phyloP scores from a whole-genome alignment of 2,888 invertebrate genomes.

The Aporophyla nigra region DNA sequence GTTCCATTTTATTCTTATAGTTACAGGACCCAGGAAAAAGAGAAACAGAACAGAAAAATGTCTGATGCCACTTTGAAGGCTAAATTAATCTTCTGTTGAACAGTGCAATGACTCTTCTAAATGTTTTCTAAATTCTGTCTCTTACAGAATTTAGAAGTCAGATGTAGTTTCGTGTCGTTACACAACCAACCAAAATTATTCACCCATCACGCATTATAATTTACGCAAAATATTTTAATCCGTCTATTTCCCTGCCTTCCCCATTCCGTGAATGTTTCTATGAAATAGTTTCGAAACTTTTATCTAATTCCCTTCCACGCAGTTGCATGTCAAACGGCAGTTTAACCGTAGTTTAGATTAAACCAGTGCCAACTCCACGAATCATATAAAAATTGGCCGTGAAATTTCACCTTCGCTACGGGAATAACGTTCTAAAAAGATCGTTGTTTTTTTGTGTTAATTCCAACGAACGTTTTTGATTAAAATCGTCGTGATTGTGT shows the following conservation, averaged over 20 bases:
- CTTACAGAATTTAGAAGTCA: neutral
- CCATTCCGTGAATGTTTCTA: constrained; percentile 72
- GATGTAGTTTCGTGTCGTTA: constrained; percentile 13
- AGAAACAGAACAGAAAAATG: too few relatives aligned
- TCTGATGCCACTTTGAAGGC: too few relatives aligned
- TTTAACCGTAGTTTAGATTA: constrained; percentile 86
- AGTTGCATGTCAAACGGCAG: constrained; percentile 82
- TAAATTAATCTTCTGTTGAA: too few relatives aligned
- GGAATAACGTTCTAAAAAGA: constrained; percentile 75
- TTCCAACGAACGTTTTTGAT: constrained; percentile 64
- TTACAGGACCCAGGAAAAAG: too few relatives aligned
- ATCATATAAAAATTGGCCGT: constrained; percentile 89
- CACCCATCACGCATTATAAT: constrained; percentile 47
- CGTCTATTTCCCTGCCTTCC: constrained; percentile 63
- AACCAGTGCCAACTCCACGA: constrained; percentile 88
- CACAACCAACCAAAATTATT: constrained; percentile 40
- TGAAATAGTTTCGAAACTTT: constrained; percentile 81
- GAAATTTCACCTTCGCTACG: constrained; percentile 87
- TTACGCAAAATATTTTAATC: constrained; percentile 65
- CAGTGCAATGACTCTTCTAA: neutral
- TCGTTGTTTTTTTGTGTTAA: constrained; percentile 73
- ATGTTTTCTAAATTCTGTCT: neutral
- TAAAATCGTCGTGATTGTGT: constrained; percentile 40
- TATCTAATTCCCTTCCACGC: constrained; percentile 81
- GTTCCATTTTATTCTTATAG: too few relatives aligned